phyloP scores from a whole-genome alignment of 1,140 invertebrate genomes.

The Psilanteris sp. region DNA sequence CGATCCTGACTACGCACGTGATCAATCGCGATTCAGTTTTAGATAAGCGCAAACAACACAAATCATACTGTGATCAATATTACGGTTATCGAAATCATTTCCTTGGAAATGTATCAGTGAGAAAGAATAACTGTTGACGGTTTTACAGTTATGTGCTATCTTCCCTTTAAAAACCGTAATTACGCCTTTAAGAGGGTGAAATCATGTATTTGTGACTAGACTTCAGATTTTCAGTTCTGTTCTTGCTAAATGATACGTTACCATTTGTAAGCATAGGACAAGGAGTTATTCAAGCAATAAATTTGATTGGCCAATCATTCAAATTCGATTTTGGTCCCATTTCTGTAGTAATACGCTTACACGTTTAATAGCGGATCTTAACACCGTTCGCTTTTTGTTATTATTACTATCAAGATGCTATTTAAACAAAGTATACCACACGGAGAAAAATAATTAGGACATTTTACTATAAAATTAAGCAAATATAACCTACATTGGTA shows the following conservation, averaged over 20 bases:
- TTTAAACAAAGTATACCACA: too few species aligned
- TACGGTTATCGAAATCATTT: slow-evolving; percentile 25
- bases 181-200: slow-evolving; percentile 36
- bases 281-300: too few species aligned
- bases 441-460: too few species aligned
- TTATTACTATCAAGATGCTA: too few species aligned
- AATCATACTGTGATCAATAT: slow-evolving; percentile 24
- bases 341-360: too few species aligned
- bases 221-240: not conserved
- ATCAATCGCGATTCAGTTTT: slow-evolving; percentile 5
- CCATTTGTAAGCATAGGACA: too few species aligned
- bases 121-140: slow-evolving; percentile 43
- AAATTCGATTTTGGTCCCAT: too few species aligned
- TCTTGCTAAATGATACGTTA: slow-evolving; percentile 4
- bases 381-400: too few species aligned
- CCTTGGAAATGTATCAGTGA: slow-evolving; percentile 29
- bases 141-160: slow-evolving; percentile 40
- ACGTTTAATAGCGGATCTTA: too few species aligned
- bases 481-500: too few species aligned
- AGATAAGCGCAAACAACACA: slow-evolving; percentile 10
- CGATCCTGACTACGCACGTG: not conserved
- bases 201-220: slow-evolving; percentile 29
- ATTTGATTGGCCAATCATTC: too few species aligned
- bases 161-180: slow-evolving; percentile 47
- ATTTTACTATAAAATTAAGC: too few species aligned